Evolutionary conservation across 2,888 invertebrate species (phyloP).

Genomic region (Siphlonurus alternatus): DNA sequence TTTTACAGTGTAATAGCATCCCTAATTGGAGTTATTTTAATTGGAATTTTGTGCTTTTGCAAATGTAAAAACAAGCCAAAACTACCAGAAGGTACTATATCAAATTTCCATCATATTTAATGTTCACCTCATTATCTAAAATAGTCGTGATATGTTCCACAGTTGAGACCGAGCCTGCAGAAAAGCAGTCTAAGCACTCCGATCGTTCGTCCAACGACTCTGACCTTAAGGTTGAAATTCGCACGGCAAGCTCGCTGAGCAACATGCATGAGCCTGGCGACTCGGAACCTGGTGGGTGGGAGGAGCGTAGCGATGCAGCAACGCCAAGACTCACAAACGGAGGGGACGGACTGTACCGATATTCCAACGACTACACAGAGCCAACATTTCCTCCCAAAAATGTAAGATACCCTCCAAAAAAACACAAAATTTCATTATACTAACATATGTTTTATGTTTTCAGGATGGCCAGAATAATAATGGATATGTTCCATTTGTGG

Average conservation of each 20-base stretch:
- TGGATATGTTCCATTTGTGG: conserved; percentile 75
- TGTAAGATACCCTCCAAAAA: conserved; percentile 34
- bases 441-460: conserved; percentile 13
- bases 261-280: conserved; percentile 31
- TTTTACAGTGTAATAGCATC: not conserved
- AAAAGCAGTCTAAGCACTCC: conserved; percentile 41
- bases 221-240: conserved; percentile 74
- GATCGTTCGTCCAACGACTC: conserved; percentile 86
- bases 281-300: conserved; percentile 20
- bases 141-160: too few relatives aligned
- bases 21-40: not conserved
- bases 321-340: conserved; percentile 29
- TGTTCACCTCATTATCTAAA: conserved; percentile 1
- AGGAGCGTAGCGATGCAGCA: conserved; percentile 14
- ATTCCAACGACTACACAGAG: conserved; percentile 51
- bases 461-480: conserved; percentile 70
- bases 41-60: not conserved
- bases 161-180: conserved; percentile 34
- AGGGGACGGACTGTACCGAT: conserved; percentile 30
- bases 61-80: not conserved
- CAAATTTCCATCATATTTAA: not conserved
- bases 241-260: conserved; percentile 65
- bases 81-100: not conserved
- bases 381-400: conserved; percentile 59
- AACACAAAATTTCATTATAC: not conserved